Conservation (phyloP, 2,888 invertebrate genomes). For the Hylaea fasciaria region DNA sequence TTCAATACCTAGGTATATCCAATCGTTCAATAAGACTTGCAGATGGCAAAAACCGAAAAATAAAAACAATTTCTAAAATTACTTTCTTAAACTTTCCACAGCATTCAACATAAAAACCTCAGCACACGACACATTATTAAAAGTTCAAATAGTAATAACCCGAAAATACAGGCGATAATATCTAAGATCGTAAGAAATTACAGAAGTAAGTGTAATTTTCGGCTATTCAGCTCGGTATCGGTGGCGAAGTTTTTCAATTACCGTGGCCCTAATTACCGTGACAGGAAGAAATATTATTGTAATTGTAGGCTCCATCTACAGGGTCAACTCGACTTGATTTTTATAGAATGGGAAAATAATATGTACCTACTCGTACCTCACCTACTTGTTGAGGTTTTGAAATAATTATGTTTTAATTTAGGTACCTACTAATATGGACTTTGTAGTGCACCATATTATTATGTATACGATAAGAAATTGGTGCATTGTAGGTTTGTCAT, state of each 20-base stretch:
- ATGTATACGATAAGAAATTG: too few relatives aligned
- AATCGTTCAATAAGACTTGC: too few relatives aligned
- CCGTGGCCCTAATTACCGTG: constrained; percentile 63
- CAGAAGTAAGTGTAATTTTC: constrained; percentile 74
- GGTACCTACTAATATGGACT: too few relatives aligned
- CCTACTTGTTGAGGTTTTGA: not conserved
- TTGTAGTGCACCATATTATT: too few relatives aligned
- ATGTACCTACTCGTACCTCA: not conserved
- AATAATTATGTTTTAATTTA: not conserved
- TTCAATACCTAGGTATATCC: too few relatives aligned
- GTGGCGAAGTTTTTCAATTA: constrained; percentile 83
- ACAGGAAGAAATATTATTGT: constrained; percentile 59
- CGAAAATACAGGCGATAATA: constrained; percentile 73
- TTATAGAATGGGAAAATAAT: constrained; percentile 61
- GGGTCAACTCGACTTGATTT: constrained; percentile 37
- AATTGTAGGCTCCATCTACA: constrained; percentile 54
- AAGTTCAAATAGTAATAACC: constrained; percentile 79
- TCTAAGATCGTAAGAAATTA: constrained; percentile 66
- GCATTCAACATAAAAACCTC: constrained; percentile 55
- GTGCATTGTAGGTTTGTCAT: too few relatives aligned
- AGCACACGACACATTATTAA: constrained; percentile 67
- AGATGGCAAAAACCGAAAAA: too few relatives aligned
- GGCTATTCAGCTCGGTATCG: constrained; percentile 69
- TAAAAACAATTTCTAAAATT: not conserved
- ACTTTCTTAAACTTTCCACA: constrained; percentile 15